phyloP scores from a whole-genome alignment of 2,797 vertebrate species.

The Bovichtus variegatus region DNA sequence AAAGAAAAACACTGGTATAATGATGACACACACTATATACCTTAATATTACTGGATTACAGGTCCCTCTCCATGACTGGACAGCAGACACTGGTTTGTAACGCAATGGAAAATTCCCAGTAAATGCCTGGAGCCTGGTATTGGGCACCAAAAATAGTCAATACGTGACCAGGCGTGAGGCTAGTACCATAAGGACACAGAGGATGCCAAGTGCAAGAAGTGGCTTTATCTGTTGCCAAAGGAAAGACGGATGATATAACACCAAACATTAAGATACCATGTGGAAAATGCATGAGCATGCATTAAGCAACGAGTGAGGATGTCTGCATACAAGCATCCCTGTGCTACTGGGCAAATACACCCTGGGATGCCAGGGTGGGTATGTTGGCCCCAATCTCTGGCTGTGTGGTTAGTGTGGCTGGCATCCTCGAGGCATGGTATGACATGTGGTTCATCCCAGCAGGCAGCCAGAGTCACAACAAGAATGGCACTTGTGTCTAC shows the following conservation, averaged over 20 bases:
- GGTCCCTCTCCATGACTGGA: constrained; percentile 3
- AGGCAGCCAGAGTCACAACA: constrained; percentile 61
- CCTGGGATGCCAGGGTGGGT: constrained; percentile 48
- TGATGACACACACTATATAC: not conserved
- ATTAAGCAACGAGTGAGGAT: constrained; percentile 19
- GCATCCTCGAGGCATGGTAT: constrained; percentile 56
- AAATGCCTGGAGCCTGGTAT: constrained; percentile 15
- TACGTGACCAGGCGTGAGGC: constrained; percentile 40
- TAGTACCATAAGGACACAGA: constrained; percentile 55
- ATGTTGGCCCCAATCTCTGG: constrained; percentile 52
- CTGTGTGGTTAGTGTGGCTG: constrained; percentile 61
- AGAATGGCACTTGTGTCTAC: constrained; percentile 67
- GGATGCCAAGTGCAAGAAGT: constrained; percentile 36
- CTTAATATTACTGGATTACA: not conserved
- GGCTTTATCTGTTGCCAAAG: constrained; percentile 34
- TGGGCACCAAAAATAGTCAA: constrained; percentile 42
- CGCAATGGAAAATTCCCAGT: constrained; percentile 20
- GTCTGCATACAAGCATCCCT: constrained; percentile 40
- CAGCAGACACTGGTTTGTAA: constrained; percentile 14
- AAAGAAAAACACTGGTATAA: not conserved
- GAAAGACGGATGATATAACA: constrained; percentile 11
- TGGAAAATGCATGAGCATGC: constrained; percentile 36
- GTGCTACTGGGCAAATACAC: constrained; percentile 60
- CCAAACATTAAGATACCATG: constrained; percentile 15
- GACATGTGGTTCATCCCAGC: constrained; percentile 68